Conservation (phyloP, 2,797 vertebrate species). For the Hoplostethus atlanticus region DNA sequence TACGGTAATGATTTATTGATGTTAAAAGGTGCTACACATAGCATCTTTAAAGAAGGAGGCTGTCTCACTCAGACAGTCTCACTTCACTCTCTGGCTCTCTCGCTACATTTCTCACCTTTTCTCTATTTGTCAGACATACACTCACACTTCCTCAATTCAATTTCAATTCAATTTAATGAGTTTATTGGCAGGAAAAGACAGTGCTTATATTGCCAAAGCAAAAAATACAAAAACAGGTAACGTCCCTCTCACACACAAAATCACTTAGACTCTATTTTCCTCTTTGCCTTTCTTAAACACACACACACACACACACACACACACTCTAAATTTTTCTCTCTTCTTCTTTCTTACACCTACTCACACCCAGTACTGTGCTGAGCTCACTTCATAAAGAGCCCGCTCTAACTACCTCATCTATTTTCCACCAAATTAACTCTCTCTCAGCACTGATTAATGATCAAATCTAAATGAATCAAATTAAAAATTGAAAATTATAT, state of each 20-base stretch:
- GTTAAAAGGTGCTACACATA: not conserved
- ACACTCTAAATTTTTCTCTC: slow-evolving; percentile 41
- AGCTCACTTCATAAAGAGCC: slow-evolving; percentile 95
- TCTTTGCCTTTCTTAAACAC: slow-evolving; percentile 5
- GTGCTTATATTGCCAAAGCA: no score
- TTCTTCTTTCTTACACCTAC: slow-evolving; percentile 64
- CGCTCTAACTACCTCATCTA: slow-evolving; percentile 99
- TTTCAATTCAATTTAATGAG: no score
- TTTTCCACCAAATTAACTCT: slow-evolving; percentile 99
- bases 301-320: slow-evolving; percentile 19
- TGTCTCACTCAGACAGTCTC: slow-evolving; percentile 5
- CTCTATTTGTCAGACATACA: not conserved
- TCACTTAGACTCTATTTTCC: not conserved
- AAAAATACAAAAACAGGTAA: not conserved
- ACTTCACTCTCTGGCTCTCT: not conserved
- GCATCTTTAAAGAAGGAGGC: not conserved
- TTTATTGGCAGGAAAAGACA: no score
- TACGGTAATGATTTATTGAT: not conserved
- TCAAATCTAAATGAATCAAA: slow-evolving; percentile 99
- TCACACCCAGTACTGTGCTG: slow-evolving; percentile 83
- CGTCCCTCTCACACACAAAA: not conserved
- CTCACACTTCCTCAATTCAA: not conserved
- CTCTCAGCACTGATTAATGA: slow-evolving; percentile 99
- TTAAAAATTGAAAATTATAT: slow-evolving; percentile 99
- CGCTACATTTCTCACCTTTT: not conserved